A percentile compares a stretch with the other conserved stretches of the same genome.
Conservation (phyloP, 2,113 vertebrate species). For the Microcebus jonahi region DNA sequence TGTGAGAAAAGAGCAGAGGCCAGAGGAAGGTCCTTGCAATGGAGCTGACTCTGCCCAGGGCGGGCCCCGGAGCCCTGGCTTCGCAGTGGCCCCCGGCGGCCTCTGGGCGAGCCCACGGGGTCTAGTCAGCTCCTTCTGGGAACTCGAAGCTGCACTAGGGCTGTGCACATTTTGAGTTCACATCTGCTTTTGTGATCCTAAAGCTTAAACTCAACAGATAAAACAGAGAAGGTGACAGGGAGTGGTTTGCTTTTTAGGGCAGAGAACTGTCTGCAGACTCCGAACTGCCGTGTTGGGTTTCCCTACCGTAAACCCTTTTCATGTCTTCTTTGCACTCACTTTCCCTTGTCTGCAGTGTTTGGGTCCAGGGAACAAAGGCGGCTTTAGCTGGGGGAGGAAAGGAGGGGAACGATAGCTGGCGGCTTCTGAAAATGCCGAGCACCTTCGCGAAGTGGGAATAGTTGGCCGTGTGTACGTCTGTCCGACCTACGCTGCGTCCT, state of each 20-base stretch:
- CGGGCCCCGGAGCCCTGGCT: neutral
- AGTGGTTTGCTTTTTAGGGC: neutral
- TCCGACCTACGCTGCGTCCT: rapidly evolving
- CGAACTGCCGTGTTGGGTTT: neutral
- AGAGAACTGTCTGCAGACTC: rapidly evolving
- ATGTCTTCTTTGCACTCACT: neutral
- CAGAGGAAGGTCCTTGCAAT: neutral
- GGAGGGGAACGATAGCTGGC: neutral
- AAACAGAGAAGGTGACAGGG: rapidly evolving
- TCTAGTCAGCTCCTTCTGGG: neutral
- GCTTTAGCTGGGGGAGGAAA: rapidly evolving
- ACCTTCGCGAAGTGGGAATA: neutral
- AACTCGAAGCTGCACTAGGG: no score
- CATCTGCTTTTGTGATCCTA: neutral
- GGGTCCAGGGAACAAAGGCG: neutral
- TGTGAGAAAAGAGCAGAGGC: neutral
- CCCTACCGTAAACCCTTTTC: rapidly evolving
- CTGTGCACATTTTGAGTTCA: neutral
- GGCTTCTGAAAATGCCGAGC: neutral
- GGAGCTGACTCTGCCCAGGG: neutral
- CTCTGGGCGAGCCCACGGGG: rapidly evolving
- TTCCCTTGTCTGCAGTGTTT: neutral
- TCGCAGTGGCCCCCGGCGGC: rapidly evolving
- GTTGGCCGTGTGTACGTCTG: rapidly evolving
- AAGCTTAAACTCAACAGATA: neutral